Evolutionary conservation across 92 coral and sea anemone species (phyloP).

Genomic region (Plumapathes pennacea): DNA sequence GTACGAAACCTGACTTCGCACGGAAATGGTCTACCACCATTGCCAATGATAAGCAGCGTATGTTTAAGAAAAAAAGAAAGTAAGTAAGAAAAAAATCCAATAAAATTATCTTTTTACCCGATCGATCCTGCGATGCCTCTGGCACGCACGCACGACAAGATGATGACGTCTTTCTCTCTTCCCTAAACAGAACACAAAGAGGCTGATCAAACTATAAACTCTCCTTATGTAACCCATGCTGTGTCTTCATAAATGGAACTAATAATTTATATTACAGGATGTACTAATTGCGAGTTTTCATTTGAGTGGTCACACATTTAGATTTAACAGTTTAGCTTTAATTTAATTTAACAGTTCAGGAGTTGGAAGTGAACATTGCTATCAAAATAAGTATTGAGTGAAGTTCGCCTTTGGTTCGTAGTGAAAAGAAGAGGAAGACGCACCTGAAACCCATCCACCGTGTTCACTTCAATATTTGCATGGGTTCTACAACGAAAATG

Average conservation of each 20-base stretch:
- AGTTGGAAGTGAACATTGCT: no score
- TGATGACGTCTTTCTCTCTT: constrained; percentile 85
- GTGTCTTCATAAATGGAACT: no score
- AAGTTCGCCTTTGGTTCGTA: no score
- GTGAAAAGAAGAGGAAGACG: background rate
- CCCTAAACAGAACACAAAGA: constrained; percentile 74
- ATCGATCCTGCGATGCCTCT: constrained; percentile 42
- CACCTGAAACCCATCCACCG: constrained; percentile 97
- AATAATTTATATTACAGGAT: no score
- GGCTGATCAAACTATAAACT: background rate
- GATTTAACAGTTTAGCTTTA: no score
- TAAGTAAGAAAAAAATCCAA: background rate
- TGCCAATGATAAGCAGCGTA: background rate
- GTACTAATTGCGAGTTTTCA: no score
- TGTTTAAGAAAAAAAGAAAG: background rate
- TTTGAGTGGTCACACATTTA: no score
- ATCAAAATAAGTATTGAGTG: no score
- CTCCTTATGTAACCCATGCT: no score
- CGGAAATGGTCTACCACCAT: no score
- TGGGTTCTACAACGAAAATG: constrained; percentile 1
- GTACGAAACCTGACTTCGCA: no score
- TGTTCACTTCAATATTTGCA: constrained; percentile 72
- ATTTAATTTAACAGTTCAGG: no score
- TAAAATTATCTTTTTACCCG: constrained; percentile 84
- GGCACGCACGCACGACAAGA: constrained; percentile 93